A percentile compares a stretch with the other conserved stretches of the same genome.
Evolutionary conservation across 2,888 invertebrate genomes (phyloP).

Genomic region (Scaptomyza cyrtandrae): DNA sequence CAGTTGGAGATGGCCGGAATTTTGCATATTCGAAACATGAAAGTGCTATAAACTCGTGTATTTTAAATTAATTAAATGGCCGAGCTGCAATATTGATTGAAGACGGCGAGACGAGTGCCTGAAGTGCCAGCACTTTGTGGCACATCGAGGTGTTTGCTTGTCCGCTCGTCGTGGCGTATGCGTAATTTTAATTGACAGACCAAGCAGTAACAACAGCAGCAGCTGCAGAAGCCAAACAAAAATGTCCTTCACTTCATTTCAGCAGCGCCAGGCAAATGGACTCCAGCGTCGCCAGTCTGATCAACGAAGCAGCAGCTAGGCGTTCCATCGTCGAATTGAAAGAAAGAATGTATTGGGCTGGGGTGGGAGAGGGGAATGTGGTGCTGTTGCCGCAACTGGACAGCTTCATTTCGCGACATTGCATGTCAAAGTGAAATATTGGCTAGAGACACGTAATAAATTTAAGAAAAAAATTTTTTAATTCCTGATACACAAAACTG

Average conservation of each 20-base stretch:
- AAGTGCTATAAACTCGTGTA: constrained; percentile 52
- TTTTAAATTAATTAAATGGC: constrained; percentile 75
- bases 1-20: constrained; percentile 16
- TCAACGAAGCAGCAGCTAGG: constrained; percentile 31
- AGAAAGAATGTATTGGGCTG: neutral
- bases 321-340: neutral
- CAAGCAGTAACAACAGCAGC: constrained; percentile 26
- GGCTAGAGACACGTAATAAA: constrained; percentile 84
- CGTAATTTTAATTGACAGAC: constrained; percentile 75
- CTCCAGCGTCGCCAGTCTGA: constrained; percentile 39
- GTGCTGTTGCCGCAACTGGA: constrained; percentile 69
- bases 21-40: constrained; percentile 59
- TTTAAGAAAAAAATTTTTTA: constrained; percentile 76
- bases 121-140: neutral
- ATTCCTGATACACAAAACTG: constrained; percentile 45
- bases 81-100: constrained; percentile 71
- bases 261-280: constrained; percentile 55
- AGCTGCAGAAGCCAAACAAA: constrained; percentile 18
- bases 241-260: constrained; percentile 58
- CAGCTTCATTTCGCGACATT: constrained; percentile 83
- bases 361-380: neutral
- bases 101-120: constrained; percentile 24
- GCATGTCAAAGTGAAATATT: constrained; percentile 84
- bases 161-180: constrained; percentile 35
- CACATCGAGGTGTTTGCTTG: constrained; percentile 5